Base-by-base conservation (phyloP, 2,113 vertebrate genomes). In the Apteryx owenii region DNA sequence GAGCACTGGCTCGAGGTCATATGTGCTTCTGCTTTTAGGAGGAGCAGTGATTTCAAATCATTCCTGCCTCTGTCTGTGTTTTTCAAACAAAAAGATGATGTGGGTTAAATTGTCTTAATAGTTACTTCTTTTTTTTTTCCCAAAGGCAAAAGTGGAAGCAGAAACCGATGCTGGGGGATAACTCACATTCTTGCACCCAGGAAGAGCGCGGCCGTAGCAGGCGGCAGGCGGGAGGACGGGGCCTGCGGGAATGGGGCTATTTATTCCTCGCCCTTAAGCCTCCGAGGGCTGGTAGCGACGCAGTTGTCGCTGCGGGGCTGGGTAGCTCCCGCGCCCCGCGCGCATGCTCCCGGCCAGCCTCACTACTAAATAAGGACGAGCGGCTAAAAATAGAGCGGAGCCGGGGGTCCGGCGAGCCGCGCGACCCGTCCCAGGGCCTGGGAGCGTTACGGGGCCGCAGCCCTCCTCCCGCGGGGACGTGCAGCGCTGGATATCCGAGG, bases 281-380 rank as follows among this genome's bases (percentile, higher is more conserved):
- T 42, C 40, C 4, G 22, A 70, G 23, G 84, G 6, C 40, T 38
- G 91, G 77, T 91, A 86, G 90, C 7, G 3, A 71, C 3, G 10
- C 96, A 97, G 97, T 97, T 98, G 97, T 96, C 8, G 12, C 81
- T 46, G 97, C 65, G 1, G 3, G 89, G 92, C 73, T 79, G 91
- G 87, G 91, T 91, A 90, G 90, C 78, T 90, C 70, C 73, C 53
- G 29, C 3, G 25, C 72, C 88, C 66, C 78, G 62, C 78, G 77
- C 62, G 88, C 93, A 29, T 1, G 3, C 46, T 89, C 75, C 90
- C 4, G 2, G 71, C 62, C 0, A 3, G 90, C 89, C 88, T 82
- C 1, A 61, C 95, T 95, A 93, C 97, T 98, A 98, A 98, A 98
- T 97, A 98, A 97, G 97, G 97, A 93, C 1, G 88, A 85, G 89